Evolutionary conservation across 1,140 invertebrate genomes (phyloP), one percentile per base, ranked within the genome.

Genomic region (Portunus trituberculatus): DNA sequence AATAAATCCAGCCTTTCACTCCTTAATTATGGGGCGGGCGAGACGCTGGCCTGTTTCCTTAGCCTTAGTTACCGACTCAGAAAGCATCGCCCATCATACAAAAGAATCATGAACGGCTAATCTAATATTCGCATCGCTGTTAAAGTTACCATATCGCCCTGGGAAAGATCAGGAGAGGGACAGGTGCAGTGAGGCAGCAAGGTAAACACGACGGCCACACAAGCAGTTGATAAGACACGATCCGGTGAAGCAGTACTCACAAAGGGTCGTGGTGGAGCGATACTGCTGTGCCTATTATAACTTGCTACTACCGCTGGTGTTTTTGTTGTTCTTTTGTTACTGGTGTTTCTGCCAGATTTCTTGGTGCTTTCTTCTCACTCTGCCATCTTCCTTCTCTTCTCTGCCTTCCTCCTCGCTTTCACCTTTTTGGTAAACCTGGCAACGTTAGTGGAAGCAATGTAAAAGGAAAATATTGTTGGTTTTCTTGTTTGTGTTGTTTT

Each of bases 1-100:
- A 76, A 76, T 76, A 76, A 76, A 76, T 76, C 67, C 67, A n/a
- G 67, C 67, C 67, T 76, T 76, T 25, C 67, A 76, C 16, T n/a
- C 67, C 67, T 76, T 76, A 76, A 76, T 76, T 76, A 76, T 76
- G 67, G 67, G 67, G 67, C 25, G 25, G n/a, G 67, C 67, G 67
- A 76, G 67, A n/a, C 67, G 20, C 20, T 20, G 67, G 67, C 67
- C 16, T 76, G 25, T 76, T 76, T 25, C 67, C 67, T 25, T 76
- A 20, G 67, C 67, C 67, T 76, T 76, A 76, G 67, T 76, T 76
- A 76, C 67, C 67, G 67, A 76, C 6, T 25, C 67, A 76, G 67
- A 76, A 76, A 76, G 20, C 25, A 76, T 76, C 67, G 67, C n/a
- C 67, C 67, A 76, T 76, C 67, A 76, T 8, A n/a, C 52, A 76